Evolutionary conservation across 1,140 invertebrate genomes (phyloP), one percentile per base, ranked within the genome.

Genomic region (Tetragonula clypearis): DNA sequence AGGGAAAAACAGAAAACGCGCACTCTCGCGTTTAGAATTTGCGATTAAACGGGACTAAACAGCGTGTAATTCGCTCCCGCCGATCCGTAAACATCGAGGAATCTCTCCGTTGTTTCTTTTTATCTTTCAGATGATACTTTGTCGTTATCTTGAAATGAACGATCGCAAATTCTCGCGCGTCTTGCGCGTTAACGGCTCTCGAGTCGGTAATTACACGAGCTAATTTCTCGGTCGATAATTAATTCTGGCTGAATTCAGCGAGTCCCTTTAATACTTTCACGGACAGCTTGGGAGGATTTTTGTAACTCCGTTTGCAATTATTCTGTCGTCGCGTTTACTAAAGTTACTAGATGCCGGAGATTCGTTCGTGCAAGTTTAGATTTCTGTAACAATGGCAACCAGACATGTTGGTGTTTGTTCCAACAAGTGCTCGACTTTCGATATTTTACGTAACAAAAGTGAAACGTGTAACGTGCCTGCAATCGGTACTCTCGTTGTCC

Each of bases 11-110:
- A 56, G 62, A 30, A n/a, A 30, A 53, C 35, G 23, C 8, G 62
- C 15, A 35, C 83, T 55, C 35, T 62, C 21, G n/a, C 82, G 66
- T 65, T 88, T 60, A 60, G 76, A 72, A 68, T 85, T 88, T 77
- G 41, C 60, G 69, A 80, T 86, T 82, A 62, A 62, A 69, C 35
- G 3, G 23, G 19, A 26, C 12, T 30, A 17, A 76, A 21, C 30
- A 1, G 30, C 19, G 14, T 26, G n/a, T 49, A 65, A 41, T 41
- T 41, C 41, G 23, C 21, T 21, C n/a, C 35, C 56, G 23, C 14
- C 1, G 5, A 12, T 41, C 26, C 55, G 23, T 76, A 1, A 23
- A 49, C 41, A n/a, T 6, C 11, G 19, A 35, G 41, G 19, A 14
- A 74, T 49, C n/a, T 49, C n/a, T 26, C 56, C 23, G 41, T 72